Conservation (phyloP, 2,888 invertebrate species). For the Xanthorhoe designata region DNA sequence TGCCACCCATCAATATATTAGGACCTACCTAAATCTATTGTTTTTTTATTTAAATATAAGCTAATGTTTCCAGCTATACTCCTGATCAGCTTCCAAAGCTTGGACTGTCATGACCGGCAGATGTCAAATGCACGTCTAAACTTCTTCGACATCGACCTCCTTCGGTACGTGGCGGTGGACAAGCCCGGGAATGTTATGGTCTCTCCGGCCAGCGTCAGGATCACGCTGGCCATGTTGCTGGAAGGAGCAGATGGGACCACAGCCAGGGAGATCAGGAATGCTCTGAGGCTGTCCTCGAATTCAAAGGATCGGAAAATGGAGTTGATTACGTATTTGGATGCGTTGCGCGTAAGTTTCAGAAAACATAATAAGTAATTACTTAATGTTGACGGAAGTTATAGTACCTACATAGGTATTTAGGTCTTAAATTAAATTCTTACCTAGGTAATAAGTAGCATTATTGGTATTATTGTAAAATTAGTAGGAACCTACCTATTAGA, state of each 20-base stretch:
- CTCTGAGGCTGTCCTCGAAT: conserved; percentile 82
- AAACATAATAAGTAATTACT: too few relatives aligned
- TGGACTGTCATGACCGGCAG: conserved; percentile 49
- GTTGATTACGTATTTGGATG: conserved; percentile 57
- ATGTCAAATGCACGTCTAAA: conserved; percentile 67
- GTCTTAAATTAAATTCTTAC: too few relatives aligned
- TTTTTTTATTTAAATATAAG: neutral
- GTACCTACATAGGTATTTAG: too few relatives aligned
- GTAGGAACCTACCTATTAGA: too few relatives aligned
- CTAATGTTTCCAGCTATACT: conserved; percentile 52
- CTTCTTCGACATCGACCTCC: conserved; percentile 85
- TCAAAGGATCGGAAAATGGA: conserved; percentile 68
- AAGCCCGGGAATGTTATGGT: conserved; percentile 85
- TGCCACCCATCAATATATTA: too few relatives aligned
- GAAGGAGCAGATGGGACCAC: conserved; percentile 87
- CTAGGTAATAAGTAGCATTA: too few relatives aligned
- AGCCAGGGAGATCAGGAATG: conserved; percentile 84
- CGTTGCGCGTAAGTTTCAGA: conserved; percentile 61
- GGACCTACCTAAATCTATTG: too few relatives aligned
- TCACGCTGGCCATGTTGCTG: conserved; percentile 86
- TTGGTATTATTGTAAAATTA: neutral
- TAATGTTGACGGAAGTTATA: neutral
- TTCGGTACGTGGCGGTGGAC: conserved; percentile 72
- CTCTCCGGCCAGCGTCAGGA: conserved; percentile 89
- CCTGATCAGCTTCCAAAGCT: conserved; percentile 51